These are phyloP conservation scores for Drosophila macrospina DNA, from an alignment of 2,888 invertebrate species.

Conservation along the genomic window DNA sequence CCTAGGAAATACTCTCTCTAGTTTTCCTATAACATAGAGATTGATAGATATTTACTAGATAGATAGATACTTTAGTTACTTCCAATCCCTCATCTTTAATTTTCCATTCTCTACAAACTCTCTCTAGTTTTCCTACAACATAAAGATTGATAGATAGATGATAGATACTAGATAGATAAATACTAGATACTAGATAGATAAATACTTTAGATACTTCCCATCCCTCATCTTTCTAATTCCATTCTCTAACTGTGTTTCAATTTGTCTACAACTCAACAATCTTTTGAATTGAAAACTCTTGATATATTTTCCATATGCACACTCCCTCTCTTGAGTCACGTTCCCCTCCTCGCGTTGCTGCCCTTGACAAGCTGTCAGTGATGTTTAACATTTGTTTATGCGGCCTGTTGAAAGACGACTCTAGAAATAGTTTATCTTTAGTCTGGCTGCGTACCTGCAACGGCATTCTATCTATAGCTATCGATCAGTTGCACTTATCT, in stretches of 20 bases:
- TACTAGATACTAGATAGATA: too few species aligned
- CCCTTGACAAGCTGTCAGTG: conserved; percentile 36
- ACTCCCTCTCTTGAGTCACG: background rate
- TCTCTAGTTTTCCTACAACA: too few species aligned
- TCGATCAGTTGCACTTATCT: conserved; percentile 60
- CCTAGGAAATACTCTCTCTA: too few species aligned
- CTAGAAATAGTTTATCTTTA: conserved; percentile 16
- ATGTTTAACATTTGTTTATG: conserved; percentile 30
- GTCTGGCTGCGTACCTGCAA: conserved; percentile 28
- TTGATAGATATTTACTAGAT: too few species aligned
- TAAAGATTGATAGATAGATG: too few species aligned
- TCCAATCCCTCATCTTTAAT: too few species aligned
- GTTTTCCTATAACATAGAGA: too few species aligned
- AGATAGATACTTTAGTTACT: too few species aligned
- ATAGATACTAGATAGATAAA: too few species aligned
- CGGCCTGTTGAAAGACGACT: conserved; percentile 43
- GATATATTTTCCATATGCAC: background rate
- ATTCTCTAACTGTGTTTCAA: background rate
- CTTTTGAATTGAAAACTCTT: background rate
- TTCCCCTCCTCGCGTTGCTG: conserved; percentile 16
- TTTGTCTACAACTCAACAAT: background rate
- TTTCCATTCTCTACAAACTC: too few species aligned
- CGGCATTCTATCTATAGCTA: conserved; percentile 30
- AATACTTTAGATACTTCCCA: too few species aligned
- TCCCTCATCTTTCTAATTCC: too few species aligned